Evolutionary conservation across 2,797 vertebrate species (phyloP), one percentile per base, ranked within the genome.

Genomic region (Ctenopoma kingsleyae): DNA sequence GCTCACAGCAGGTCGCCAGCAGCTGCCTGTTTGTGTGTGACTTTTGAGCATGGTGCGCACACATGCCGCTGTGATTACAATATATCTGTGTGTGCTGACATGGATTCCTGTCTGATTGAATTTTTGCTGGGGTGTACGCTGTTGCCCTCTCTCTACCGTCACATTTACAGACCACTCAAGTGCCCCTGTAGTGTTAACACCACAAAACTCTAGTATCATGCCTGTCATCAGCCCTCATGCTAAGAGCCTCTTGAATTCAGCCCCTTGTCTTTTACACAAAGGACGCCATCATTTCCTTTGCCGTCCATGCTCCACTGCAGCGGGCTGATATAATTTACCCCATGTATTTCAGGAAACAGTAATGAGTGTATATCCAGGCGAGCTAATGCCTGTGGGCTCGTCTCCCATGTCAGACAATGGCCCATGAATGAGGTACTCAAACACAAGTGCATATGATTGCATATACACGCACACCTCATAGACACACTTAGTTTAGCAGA

Each of bases 211-310:
- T 51, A 38, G 63, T 58, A 81, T 83, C 80, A 69, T 4, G 57
- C 51, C 66, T 67, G 81, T 83, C 84, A 86, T 81, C 81, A 56
- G 50, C 56, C 64, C 80, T 78, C 53, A 38, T 22, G 57, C 64
- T 67, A 76, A 84, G 76, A 72, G 78, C 78, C 85, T 77, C 85
- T 84, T 78, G 54, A 86, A 82, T 81, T 67, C 71, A 55, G 47
- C 62, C 72, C 47, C 57, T 64, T 61, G 78, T 83, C 78, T 82
- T 77, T 62, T 8, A 19, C 71, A 84, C 72, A 84, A 82, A 86
- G 79, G 68, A 76, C 25, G 43, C 69, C 71, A 57, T 80, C 74
- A 62, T 69, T 68, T 58, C 73, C 78, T 79, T 67, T 61, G 79
- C 80, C 9, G 23, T 41, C 63, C 60, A 0, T 23, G 67, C 74